Conservation (phyloP, 2,888 invertebrate genomes). For the Aspidapion aeneum region DNA sequence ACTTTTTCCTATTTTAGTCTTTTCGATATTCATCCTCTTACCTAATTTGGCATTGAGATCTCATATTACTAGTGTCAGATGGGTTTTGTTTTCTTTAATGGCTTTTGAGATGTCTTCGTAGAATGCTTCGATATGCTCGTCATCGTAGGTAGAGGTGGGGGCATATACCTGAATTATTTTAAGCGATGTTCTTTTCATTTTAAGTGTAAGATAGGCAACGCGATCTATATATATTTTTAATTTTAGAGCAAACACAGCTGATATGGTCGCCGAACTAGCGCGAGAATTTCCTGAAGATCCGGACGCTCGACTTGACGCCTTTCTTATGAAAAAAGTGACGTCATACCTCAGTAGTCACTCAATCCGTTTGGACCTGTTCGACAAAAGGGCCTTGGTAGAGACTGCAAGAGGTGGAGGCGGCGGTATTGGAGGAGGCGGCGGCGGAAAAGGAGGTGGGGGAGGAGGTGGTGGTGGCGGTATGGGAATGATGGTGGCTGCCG, state of each 20-base stretch:
- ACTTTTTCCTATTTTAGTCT: too few relatives aligned
- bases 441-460: conserved; percentile 47
- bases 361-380: conserved; percentile 66
- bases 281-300: conserved; percentile 73
- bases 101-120: too few relatives aligned
- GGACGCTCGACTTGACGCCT: conserved; percentile 72
- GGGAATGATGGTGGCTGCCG: conserved; percentile 50
- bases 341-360: conserved; percentile 71
- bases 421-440: conserved; percentile 39
- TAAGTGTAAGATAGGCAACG: too few relatives aligned
- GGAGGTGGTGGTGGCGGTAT: conserved; percentile 54
- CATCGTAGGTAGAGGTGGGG: too few relatives aligned
- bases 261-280: conserved; percentile 72
- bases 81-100: too few relatives aligned
- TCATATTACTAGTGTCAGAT: too few relatives aligned
- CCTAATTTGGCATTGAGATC: too few relatives aligned
- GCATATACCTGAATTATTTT: too few relatives aligned
- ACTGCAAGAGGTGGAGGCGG: conserved; percentile 40
- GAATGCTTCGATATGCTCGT: too few relatives aligned
- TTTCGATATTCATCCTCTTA: too few relatives aligned
- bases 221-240: too few relatives aligned
- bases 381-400: conserved; percentile 54
- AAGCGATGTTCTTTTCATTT: too few relatives aligned
- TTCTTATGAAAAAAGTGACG: conserved; percentile 66
- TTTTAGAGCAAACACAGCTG: conserved; percentile 54